A percentile compares a stretch with the other conserved stretches of the same genome.
phyloP scores from a whole-genome alignment of 2,113 vertebrate genomes.

The Leptobrachium ailaonicum region DNA sequence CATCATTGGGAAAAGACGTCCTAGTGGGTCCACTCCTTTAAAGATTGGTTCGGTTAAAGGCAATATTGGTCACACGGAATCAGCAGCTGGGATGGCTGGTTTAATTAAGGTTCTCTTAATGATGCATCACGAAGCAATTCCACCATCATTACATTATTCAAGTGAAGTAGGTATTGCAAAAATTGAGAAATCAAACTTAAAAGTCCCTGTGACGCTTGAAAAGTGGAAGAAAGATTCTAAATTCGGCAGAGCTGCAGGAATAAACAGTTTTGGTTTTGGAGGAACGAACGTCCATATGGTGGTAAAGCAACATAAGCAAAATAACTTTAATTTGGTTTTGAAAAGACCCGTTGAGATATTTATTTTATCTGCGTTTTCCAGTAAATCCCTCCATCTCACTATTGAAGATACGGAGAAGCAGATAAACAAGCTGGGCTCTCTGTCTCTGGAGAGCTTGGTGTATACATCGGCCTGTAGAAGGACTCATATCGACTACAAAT shows the following conservation, averaged over 20 bases:
- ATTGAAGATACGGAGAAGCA: constrained; percentile 66
- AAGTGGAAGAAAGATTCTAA: constrained; percentile 68
- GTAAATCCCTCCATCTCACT: constrained; percentile 66
- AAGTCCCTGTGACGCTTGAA: constrained; percentile 65
- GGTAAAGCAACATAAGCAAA: constrained; percentile 69
- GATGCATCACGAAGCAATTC: constrained; percentile 80
- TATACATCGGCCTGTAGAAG: constrained; percentile 84
- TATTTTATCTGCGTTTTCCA: constrained; percentile 74
- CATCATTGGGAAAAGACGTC: constrained; percentile 63
- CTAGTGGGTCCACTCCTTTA: constrained; percentile 56
- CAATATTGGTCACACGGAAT: constrained; percentile 82
- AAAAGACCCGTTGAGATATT: constrained; percentile 66
- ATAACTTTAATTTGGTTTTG: constrained; percentile 24
- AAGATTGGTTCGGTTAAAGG: constrained; percentile 78
- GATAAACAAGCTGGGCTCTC: constrained; percentile 58
- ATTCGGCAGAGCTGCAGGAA: constrained; percentile 70
- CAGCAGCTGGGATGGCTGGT: constrained; percentile 81
- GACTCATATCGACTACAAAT: constrained; percentile 74
- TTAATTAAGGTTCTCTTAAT: constrained; percentile 89
- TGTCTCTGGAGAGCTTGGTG: constrained; percentile 67
- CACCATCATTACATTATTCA: constrained; percentile 79
- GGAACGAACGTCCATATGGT: constrained; percentile 82
- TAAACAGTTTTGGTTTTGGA: constrained; percentile 87
- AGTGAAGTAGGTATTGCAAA: constrained; percentile 71
- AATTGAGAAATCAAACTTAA: constrained; percentile 66